A percentile compares a stretch with the other conserved stretches of the same genome.
Conservation (phyloP, 1,140 invertebrate species). For the Eufriesea mexicana region DNA sequence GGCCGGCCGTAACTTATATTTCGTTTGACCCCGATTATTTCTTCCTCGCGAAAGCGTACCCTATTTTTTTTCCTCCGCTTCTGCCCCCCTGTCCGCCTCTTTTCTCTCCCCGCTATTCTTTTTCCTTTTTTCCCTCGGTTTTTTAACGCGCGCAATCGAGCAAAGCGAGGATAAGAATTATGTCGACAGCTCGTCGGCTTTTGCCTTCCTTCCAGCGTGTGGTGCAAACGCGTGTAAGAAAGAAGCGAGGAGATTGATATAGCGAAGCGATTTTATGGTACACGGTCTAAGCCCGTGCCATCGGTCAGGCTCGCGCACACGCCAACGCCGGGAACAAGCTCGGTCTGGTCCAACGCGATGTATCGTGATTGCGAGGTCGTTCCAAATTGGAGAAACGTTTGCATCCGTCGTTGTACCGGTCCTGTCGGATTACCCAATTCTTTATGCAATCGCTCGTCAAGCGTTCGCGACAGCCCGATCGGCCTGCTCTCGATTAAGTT, state of each 20-base stretch:
- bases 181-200: constrained; percentile 26
- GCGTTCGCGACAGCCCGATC: constrained; percentile 24
- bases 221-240: constrained; percentile 43
- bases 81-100: neutral
- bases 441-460: constrained; percentile 64
- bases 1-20: constrained; percentile 15
- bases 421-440: constrained; percentile 63
- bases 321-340: constrained; percentile 36
- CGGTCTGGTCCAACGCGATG: constrained; percentile 48
- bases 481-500: constrained; percentile 42
- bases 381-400: constrained; percentile 54
- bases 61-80: neutral
- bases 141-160: neutral
- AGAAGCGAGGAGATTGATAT: constrained; percentile 67
- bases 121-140: no score
- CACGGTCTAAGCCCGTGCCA: constrained; percentile 62
- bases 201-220: constrained; percentile 28
- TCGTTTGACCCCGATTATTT: constrained; percentile 31
- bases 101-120: no score
- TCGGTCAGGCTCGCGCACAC: constrained; percentile 50
- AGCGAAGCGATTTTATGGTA: constrained; percentile 66
- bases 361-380: constrained; percentile 55
- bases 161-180: constrained; percentile 35
- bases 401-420: constrained; percentile 46
- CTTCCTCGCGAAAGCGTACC: constrained; percentile 16